phyloP scores from a whole-genome alignment of 2,113 vertebrate genomes.

The Phyllostomus hastatus region DNA sequence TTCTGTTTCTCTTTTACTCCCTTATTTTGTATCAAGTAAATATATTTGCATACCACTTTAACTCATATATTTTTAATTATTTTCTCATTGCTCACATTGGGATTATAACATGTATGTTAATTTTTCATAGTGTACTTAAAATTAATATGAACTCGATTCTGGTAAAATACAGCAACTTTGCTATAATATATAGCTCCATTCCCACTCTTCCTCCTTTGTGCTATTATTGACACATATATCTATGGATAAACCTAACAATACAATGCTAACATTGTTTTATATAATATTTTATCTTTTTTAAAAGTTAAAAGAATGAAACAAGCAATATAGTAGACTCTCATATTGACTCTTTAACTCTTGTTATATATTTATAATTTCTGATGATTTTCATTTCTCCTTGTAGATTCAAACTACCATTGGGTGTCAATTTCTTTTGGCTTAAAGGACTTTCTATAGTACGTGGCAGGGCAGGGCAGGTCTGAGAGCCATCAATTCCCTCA shows the following conservation, averaged over 20 bases:
- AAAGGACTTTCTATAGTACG: neutral
- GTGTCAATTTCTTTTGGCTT: constrained; percentile 19
- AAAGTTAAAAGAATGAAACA: neutral
- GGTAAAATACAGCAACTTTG: neutral
- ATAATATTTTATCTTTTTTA: neutral
- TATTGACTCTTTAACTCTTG: neutral
- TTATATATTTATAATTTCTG: neutral
- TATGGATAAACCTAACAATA: neutral
- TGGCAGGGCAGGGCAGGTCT: neutral
- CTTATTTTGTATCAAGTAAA: constrained; percentile 19
- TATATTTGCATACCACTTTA: neutral
- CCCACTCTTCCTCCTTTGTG: neutral
- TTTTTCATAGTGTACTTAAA: neutral
- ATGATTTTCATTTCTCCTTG: constrained; percentile 17
- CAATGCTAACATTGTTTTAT: neutral
- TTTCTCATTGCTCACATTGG: neutral
- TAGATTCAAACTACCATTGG: neutral
- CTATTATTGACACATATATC: neutral
- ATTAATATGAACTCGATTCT: neutral
- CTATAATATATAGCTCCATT: neutral
- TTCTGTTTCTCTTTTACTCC: neutral
- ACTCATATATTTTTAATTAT: neutral
- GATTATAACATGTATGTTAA: neutral
- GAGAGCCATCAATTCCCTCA: neutral
- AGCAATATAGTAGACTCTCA: neutral